A percentile compares a stretch with the other conserved stretches of the same genome.
These are phyloP conservation scores for Calliphora vicina DNA, from an alignment of 1,140 invertebrate species.

Conservation along the genomic window DNA sequence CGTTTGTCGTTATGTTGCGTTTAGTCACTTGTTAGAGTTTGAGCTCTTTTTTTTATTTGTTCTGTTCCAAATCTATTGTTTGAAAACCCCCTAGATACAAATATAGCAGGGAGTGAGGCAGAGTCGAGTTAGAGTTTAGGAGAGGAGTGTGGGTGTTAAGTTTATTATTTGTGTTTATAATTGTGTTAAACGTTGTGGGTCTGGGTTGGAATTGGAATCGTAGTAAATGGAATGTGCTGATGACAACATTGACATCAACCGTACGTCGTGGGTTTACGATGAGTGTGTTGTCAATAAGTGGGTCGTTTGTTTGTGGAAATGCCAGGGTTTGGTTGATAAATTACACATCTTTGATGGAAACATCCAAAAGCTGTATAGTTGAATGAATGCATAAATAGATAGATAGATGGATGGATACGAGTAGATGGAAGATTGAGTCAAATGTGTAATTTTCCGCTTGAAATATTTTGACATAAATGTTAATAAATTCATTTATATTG, in stretches of 20 bases:
- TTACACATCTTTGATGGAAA: no score
- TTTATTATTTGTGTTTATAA: constrained; percentile 30
- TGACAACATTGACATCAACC: constrained; percentile 9
- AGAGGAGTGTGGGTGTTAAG: constrained; percentile 10
- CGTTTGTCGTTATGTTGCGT: constrained; percentile 4
- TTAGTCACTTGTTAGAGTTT: constrained; percentile 25
- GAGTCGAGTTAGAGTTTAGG: neutral
- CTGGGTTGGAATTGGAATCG: neutral
- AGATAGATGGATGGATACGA: neutral
- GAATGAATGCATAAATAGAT: neutral
- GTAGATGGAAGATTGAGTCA: constrained; percentile 12
- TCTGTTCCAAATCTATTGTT: neutral
- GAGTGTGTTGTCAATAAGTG: constrained; percentile 39
- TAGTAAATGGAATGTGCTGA: neutral
- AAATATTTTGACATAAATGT: constrained; percentile 33
- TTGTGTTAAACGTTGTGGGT: neutral
- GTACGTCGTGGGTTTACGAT: constrained; percentile 4
- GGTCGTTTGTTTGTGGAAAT: constrained; percentile 32
- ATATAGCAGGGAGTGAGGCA: neutral
- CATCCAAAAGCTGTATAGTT: no score
- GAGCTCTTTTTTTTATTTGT: neutral
- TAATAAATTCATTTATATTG: constrained; percentile 14
- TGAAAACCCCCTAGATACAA: neutral
- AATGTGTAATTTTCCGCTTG: constrained; percentile 40
- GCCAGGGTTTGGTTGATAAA: neutral